Conservation (phyloP, 2,888 invertebrate species). For the Ernsta delagoae region DNA sequence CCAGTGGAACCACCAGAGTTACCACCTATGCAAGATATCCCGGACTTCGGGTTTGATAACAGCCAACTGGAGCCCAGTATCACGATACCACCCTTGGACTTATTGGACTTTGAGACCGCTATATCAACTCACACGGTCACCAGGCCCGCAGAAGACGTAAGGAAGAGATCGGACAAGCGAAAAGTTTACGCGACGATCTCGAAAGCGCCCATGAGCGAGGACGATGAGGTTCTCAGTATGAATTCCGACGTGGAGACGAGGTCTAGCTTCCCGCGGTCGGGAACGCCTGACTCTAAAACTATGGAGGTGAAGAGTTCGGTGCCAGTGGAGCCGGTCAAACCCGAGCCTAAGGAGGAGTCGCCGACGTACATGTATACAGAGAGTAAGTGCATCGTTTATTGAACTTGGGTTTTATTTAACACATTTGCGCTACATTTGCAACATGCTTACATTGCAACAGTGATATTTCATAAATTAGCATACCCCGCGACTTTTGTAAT, state of each 20-base stretch:
- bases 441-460: no score
- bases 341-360: constrained; percentile 62
- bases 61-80: neutral
- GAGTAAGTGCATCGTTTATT: constrained; percentile 58
- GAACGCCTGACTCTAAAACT: constrained; percentile 69
- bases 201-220: constrained; percentile 61
- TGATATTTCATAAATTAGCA: no score
- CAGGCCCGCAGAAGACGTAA: constrained; percentile 50
- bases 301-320: constrained; percentile 48
- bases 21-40: neutral
- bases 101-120: constrained; percentile 69
- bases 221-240: constrained; percentile 67
- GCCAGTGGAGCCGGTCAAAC: constrained; percentile 48
- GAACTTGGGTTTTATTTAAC: neutral
- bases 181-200: constrained; percentile 55
- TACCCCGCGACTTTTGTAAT: no score
- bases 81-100: constrained; percentile 9
- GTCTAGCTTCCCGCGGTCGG: constrained; percentile 73
- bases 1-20: constrained; percentile 45
- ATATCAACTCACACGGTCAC: constrained; percentile 75
- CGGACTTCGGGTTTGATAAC: constrained; percentile 9
- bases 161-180: constrained; percentile 51
- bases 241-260: constrained; percentile 71
- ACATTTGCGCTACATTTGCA: neutral
- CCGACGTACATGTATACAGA: constrained; percentile 61